Evolutionary conservation across 2,113 vertebrate genomes (phyloP).

Genomic region (Tragelaphus scriptus): DNA sequence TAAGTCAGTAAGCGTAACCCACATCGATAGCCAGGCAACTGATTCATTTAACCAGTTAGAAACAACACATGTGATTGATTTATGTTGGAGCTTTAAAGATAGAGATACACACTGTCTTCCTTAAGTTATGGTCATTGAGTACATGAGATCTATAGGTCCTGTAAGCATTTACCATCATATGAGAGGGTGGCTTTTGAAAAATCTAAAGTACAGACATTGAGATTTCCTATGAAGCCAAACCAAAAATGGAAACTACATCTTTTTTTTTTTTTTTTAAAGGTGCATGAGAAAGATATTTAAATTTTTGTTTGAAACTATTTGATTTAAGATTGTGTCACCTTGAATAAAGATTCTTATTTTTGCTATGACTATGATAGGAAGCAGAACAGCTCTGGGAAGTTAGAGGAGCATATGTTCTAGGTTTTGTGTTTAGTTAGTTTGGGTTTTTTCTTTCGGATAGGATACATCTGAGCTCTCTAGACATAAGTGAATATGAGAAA

Average conservation of each 20-base stretch:
- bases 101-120: neutral
- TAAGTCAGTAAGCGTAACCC: neutral
- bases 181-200: neutral
- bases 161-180: too few relatives aligned
- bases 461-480: neutral
- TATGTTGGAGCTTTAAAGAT: neutral
- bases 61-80: neutral
- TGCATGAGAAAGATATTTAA: neutral
- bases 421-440: neutral
- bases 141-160: neutral
- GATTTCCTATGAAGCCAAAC: neutral
- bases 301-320: neutral
- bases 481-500: neutral
- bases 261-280: neutral
- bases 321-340: neutral
- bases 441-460: neutral
- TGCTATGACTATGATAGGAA: neutral
- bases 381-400: neutral
- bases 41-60: neutral
- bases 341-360: neutral
- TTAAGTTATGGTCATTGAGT: neutral
- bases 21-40: rapidly evolving
- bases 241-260: neutral
- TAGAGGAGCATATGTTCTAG: neutral
- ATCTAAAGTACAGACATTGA: neutral